Base-by-base conservation (phyloP, 2,797 vertebrate genomes). In the Carduelis carduelis region DNA sequence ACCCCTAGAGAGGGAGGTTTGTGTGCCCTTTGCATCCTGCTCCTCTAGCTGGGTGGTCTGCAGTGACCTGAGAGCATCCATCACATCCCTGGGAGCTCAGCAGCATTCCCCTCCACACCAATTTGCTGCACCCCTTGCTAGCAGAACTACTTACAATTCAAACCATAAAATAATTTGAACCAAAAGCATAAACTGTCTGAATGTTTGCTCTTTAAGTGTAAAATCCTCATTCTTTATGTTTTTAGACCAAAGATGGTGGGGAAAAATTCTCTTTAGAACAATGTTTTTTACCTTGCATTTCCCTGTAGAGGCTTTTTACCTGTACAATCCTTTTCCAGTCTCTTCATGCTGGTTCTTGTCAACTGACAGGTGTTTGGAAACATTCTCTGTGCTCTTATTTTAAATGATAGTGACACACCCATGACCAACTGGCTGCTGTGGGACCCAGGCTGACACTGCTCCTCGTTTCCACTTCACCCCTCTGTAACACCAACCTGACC, bases 401-500 rank as follows among this genome's bases (percentile, higher is more conserved):
- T 68, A 44, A 63, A 46, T 14, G 56, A 24, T 71, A 87, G 9
- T 13, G 27, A 12, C 39, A 22, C 13, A 50, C 37, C n/a, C 1
- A 0, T 32, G 68, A 43, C 28, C 34, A 41, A 3, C 16, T 53
- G 56, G 59, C 28, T 78, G 71, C 43, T 9, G 16, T 0, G 27
- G 74, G 37, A 68, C 0, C 0, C 34, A 47, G 35, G n/a, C 39
- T 76, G 75, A 32, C 44, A 53, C 35, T 6, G 8, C 11, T 69
- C 10, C n/a, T 11, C 10, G 3, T 59, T 76, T 65, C 35, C 61
- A 19, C 71, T 39, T 69, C 39, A 44, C 20, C 4, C n/a, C 1
- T 2, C 32, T 0, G 7, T n/a, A 64, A 30, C 50, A 75, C 22
- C 0, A 3, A n/a, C 22, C 21, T 76, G 22, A 53, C 17, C 30